These are phyloP conservation scores for Esox masquinongy DNA, from an alignment of 2,797 vertebrate species.

Conservation along the genomic window DNA sequence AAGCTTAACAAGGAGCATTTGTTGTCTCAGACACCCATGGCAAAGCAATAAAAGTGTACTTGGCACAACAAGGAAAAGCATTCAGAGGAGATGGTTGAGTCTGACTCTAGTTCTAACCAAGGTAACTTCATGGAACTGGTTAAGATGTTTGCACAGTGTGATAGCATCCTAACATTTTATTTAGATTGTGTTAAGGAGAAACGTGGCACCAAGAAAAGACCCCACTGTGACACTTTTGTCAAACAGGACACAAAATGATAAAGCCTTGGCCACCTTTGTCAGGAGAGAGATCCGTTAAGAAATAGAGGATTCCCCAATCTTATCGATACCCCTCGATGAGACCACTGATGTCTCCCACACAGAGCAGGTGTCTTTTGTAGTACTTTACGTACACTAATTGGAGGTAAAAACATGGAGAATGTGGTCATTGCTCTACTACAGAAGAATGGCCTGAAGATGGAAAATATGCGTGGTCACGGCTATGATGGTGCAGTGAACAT, in stretches of 20 bases:
- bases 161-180: background rate
- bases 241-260: background rate
- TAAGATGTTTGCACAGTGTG: background rate
- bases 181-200: background rate
- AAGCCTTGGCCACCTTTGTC: slow-evolving; percentile 5
- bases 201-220: background rate
- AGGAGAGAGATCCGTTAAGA: background rate
- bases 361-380: background rate
- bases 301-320: background rate
- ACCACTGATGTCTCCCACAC: slow-evolving; percentile 8
- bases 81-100: background rate
- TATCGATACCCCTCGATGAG: background rate
- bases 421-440: no score
- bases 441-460: no score
- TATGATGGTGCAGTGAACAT: slow-evolving; percentile 14
- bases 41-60: background rate
- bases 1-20: background rate
- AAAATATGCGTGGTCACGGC: no score
- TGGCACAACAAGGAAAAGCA: background rate
- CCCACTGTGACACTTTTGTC: background rate
- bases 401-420: background rate
- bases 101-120: background rate
- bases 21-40: background rate
- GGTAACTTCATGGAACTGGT: slow-evolving; percentile 3
- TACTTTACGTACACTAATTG: background rate